These are phyloP conservation scores for Onychostoma macrolepis DNA, from an alignment of 2,113 vertebrate species.

Conservation along the genomic window DNA sequence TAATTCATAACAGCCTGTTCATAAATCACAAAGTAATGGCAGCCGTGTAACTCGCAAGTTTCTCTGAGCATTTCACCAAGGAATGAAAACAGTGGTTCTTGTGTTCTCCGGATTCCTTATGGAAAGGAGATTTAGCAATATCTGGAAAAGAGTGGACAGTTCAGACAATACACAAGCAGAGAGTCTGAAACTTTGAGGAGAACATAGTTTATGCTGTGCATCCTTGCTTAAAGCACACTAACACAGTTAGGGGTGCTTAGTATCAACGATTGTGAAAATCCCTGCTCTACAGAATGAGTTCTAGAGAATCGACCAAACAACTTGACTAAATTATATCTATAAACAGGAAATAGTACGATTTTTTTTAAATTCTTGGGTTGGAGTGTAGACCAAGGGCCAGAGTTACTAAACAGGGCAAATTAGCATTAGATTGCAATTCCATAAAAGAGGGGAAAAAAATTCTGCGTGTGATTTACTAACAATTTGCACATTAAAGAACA, in stretches of 20 bases:
- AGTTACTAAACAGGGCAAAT: too few relatives aligned
- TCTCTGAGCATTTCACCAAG: background rate
- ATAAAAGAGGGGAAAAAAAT: too few relatives aligned
- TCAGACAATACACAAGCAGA: background rate
- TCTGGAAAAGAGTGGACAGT: background rate
- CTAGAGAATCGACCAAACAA: background rate
- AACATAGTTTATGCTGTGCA: background rate
- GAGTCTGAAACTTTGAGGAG: background rate
- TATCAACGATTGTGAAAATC: background rate
- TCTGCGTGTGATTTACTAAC: too few relatives aligned
- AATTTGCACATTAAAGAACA: too few relatives aligned
- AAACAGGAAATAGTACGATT: background rate
- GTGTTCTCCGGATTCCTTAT: background rate
- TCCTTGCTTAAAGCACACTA: background rate
- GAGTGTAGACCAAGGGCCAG: too few relatives aligned
- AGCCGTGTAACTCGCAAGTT: conserved; percentile 41
- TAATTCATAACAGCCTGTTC: conserved; percentile 60
- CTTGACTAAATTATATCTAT: background rate
- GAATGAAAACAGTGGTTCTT: conserved; percentile 5
- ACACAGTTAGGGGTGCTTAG: background rate
- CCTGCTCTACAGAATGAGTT: too few relatives aligned
- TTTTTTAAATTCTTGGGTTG: background rate
- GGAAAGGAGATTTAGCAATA: background rate
- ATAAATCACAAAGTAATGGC: conserved; percentile 61
- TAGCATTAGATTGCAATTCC: too few relatives aligned